Evolutionary conservation across 2,797 vertebrate genomes (phyloP), one percentile per base, ranked within the genome.

Genomic region (Takifugu ocellatus): DNA sequence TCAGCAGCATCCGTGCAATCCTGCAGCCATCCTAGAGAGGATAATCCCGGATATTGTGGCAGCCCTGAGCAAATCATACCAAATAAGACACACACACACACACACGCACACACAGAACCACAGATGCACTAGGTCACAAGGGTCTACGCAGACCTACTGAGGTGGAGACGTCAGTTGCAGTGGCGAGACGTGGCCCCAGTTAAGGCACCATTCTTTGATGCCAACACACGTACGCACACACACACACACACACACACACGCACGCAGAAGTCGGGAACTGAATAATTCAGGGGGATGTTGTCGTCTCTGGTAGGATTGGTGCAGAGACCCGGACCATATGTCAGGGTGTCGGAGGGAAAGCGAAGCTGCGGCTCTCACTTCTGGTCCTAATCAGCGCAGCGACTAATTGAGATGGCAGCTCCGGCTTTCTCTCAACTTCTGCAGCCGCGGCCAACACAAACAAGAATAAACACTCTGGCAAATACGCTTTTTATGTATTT

Each of bases 1-100:
- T 86, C 77, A 81, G 83, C 75, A 75, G 75, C 77, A 74, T 79
- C 67, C 64, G 44, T 74, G 70, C 75, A 78, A 75, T 75, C 77
- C 79, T 67, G 59, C 73, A 67, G 70, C 64, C 67, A 59, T 68
- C 68, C 72, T 61, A 49, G 50, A 80, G 72, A 73, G 75, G 79
- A 86, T 85, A 83, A 85, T 86, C 81, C 78, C 33, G 62, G 62
- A 66, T 69, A 68, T 62, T 49, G 59, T 67, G 54, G 54, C 63
- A 75, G 49, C 42, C 58, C 48, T 43, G 27, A 51, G 27, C 51
- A 63, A 31, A 39, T 48, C 53, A 26, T 56, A 52, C 50, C 44
- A 47, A 49, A 58, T 45, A 57, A 46, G 54, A 56, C 29, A 60
- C 49, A 45, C 17, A 50, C 36, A 58, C 29, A 29, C 54, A 42